Conservation (phyloP, 2,113 vertebrate species). For the Isurus oxyrinchus region DNA sequence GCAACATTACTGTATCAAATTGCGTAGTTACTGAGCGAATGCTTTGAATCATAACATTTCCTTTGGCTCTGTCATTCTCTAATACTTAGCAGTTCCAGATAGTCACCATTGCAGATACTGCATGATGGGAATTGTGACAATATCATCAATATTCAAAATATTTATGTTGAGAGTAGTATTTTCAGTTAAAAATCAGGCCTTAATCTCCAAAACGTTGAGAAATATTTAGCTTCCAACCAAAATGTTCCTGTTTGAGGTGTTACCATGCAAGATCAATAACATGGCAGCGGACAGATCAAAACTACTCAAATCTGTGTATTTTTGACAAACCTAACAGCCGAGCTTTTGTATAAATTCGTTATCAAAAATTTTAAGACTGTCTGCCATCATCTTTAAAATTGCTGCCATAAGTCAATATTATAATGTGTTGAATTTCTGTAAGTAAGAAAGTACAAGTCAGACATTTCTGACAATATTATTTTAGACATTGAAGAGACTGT, state of each 20-base stretch:
- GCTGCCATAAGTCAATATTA: not conserved
- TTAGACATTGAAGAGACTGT: not conserved
- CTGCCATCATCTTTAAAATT: constrained; percentile 5
- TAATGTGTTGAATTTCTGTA: not conserved
- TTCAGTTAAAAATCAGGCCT: not conserved
- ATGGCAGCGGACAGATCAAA: not conserved
- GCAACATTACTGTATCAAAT: not conserved
- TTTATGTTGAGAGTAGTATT: not conserved
- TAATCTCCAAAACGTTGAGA: not conserved
- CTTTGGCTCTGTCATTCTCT: not conserved
- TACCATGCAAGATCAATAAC: not conserved
- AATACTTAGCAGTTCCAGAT: not conserved
- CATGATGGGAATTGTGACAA: not conserved
- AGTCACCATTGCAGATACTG: not conserved
- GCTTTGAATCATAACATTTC: not conserved
- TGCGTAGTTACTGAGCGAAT: not conserved
- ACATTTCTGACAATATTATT: not conserved
- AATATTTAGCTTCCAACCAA: not conserved
- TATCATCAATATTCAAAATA: not conserved
- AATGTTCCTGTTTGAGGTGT: not conserved
- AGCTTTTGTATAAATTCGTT: not conserved
- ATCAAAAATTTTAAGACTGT: not conserved
- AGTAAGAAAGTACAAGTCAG: not conserved
- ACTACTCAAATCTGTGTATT: not conserved
- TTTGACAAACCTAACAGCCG: not conserved